Evolutionary conservation across 2,888 invertebrate genomes (phyloP).

Genomic region (Gymnoscelis rufifasciata): DNA sequence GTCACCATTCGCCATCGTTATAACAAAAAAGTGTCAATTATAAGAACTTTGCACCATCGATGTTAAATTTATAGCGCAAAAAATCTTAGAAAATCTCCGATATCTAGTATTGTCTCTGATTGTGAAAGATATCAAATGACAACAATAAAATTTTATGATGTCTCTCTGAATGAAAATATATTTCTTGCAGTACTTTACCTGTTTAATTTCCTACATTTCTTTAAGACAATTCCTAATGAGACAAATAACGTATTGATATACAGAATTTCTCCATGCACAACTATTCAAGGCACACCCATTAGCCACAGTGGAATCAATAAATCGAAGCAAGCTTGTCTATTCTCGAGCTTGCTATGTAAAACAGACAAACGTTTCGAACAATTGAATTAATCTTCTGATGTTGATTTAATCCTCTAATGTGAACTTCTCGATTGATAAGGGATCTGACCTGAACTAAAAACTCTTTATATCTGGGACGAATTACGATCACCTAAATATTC

Average conservation of each 20-base stretch:
- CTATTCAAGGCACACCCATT: not conserved
- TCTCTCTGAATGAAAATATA: too few relatives aligned
- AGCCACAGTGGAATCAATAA: constrained; percentile 5
- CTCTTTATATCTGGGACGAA: not conserved
- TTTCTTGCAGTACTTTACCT: too few relatives aligned
- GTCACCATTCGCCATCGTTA: constrained; percentile 13
- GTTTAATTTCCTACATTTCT: too few relatives aligned
- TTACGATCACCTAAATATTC: too few relatives aligned
- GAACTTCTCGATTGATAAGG: not conserved
- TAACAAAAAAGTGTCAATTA: constrained; percentile 22
- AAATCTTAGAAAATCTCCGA: too few relatives aligned
- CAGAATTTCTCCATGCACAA: not conserved
- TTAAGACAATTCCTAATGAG: too few relatives aligned
- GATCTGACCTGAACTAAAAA: not conserved
- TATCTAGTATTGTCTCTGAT: too few relatives aligned
- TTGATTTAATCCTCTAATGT: not conserved
- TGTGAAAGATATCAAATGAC: too few relatives aligned
- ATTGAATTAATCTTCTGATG: not conserved
- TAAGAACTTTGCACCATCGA: constrained; percentile 3
- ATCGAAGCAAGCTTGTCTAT: constrained; percentile 1
- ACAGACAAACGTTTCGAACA: not conserved
- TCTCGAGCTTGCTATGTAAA: not conserved
- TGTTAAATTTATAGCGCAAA: not conserved
- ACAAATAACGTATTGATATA: too few relatives aligned
- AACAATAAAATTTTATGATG: too few relatives aligned